These are phyloP conservation scores for Brevimyrus niger DNA, from an alignment of 2,113 vertebrate genomes.

Conservation along the genomic window DNA sequence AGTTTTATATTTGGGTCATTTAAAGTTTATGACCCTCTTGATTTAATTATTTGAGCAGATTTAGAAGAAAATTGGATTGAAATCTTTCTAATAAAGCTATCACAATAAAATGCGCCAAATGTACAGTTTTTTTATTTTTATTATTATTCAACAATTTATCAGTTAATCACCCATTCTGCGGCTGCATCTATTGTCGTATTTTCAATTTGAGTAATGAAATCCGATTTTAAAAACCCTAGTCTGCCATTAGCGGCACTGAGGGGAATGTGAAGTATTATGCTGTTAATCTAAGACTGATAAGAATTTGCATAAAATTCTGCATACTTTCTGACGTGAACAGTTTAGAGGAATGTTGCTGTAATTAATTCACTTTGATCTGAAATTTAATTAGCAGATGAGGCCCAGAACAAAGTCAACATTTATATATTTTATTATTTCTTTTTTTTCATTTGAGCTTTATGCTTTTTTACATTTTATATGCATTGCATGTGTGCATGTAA, in stretches of 20 bases:
- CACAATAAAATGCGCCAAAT: neutral
- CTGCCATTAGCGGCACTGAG: neutral
- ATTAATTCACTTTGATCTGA: conserved; percentile 10
- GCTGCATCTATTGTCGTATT: neutral
- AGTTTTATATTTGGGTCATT: conserved; percentile 5
- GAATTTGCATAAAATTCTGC: conserved; percentile 6
- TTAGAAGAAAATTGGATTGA: conserved; percentile 4
- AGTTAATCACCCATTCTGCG: neutral
- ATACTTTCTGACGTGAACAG: neutral
- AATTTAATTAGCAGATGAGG: conserved; percentile 11
- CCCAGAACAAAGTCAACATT: neutral
- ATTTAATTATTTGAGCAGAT: conserved; percentile 13
- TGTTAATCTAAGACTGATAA: conserved; percentile 11
- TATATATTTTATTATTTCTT: neutral
- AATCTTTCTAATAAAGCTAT: conserved; percentile 12
- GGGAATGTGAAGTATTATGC: neutral
- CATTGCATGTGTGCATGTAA: neutral
- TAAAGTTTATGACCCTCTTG: conserved; percentile 2
- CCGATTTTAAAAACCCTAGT: conserved; percentile 2
- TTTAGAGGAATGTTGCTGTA: conserved; percentile 11
- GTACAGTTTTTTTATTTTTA: neutral
- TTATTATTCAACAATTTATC: neutral
- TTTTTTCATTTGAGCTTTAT: neutral
- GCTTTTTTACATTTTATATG: neutral
- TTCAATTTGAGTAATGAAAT: conserved; percentile 11